Conservation (phyloP, 2,797 vertebrate genomes). For the Amblyraja radiata region DNA sequence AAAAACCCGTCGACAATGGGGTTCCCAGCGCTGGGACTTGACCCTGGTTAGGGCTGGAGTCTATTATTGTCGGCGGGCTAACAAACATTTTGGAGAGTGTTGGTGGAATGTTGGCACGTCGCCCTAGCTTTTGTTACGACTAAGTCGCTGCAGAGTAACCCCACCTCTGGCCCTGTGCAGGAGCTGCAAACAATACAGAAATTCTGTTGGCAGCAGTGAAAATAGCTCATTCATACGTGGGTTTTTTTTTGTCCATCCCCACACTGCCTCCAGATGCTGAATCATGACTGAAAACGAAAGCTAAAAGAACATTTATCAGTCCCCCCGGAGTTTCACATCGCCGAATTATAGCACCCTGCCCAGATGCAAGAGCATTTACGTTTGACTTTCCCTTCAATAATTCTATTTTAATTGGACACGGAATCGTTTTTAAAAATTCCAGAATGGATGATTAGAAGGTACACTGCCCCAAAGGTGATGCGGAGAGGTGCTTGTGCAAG, state of each 20-base stretch:
- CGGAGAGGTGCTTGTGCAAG: background rate
- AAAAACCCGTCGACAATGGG: background rate
- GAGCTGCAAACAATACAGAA: background rate
- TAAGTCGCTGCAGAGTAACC: background rate
- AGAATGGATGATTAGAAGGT: background rate
- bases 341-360: background rate
- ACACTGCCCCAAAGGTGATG: background rate
- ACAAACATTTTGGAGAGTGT: background rate
- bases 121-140: background rate
- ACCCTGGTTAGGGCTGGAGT: background rate
- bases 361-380: background rate
- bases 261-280: background rate
- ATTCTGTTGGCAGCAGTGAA: background rate
- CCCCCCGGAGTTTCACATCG: background rate
- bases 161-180: background rate
- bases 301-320: too few species aligned
- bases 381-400: background rate
- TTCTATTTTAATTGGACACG: background rate
- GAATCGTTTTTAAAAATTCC: background rate
- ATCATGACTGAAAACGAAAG: background rate
- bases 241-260: too few species aligned
- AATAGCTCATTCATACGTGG: background rate
- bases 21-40: background rate
- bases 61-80: background rate
- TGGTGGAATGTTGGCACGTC: background rate